Evolutionary conservation across 2,113 vertebrate genomes (phyloP), one percentile per base, ranked within the genome.

Genomic region (Notarius lentiginosus): DNA sequence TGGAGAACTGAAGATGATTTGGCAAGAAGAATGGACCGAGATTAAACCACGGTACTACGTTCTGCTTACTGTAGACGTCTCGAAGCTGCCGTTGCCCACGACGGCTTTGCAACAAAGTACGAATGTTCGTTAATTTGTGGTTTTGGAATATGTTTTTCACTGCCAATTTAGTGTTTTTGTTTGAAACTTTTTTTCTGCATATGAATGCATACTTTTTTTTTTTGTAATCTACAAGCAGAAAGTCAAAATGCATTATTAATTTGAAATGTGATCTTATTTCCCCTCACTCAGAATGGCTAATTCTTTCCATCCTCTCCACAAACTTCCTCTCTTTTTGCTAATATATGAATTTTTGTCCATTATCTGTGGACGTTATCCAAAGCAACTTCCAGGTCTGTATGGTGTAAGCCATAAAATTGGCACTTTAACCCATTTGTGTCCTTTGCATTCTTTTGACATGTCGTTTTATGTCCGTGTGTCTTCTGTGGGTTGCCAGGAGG

Each of bases 401-500:
- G 93, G 90, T 86, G 89, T 87, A 90, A 30, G 89, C 85, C 91
- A 88, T 90, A 68, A 79, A 85, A 73, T 5, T 10, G 8, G 22
- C 4, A 53, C 49, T 53, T 76, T 76, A 75, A 47, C 72, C 72
- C 41, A 49, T 76, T 76, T 76, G n/a, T 10, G 9, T 53, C 53
- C 58, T 8, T 79, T 4, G 2, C 15, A 30, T 79, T 58, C 1
- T 34, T 56, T 61, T 85, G 49, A 88, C 15, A 66, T 83, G 55
- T 87, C 85, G 73, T 84, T 41, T 84, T 90, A 84, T 85, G 8
- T 85, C 88, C 56, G 80, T 93, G 86, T 93, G 87, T 91, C 86
- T 2, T 91, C 55, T 86, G 20, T 91, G 81, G 90, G 84, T 93
- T 79, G 22, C 94, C 88, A 99, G 98, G 98, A 99, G 88, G 95